Percentiles rank a stretch among this genome's conserved stretches.
phyloP scores from a whole-genome alignment of 2,113 vertebrate genomes.

The Eonycteris spelaea region DNA sequence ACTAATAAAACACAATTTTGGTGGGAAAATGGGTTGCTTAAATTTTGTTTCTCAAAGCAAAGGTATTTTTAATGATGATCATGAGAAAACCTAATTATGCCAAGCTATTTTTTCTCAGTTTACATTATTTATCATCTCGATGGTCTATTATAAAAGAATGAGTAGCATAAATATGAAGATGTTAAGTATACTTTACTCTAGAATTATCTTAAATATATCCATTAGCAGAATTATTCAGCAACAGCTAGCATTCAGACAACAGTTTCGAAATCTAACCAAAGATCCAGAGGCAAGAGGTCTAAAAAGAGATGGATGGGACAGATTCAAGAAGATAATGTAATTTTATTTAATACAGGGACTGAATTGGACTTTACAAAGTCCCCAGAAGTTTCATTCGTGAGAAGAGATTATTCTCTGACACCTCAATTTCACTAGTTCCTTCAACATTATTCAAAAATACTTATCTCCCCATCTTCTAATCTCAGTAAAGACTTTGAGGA shows the following conservation, averaged over 20 bases:
- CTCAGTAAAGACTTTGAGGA: neutral
- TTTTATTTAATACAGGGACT: neutral
- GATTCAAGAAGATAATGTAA: neutral
- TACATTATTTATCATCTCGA: neutral
- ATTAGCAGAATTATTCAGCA: neutral
- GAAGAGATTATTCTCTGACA: neutral
- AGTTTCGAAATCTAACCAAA: conserved; percentile 7
- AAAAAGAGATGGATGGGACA: neutral
- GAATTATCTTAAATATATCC: neutral
- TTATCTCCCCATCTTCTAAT: neutral
- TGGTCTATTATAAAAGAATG: neutral
- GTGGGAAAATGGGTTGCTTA: neutral
- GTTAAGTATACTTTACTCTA: neutral
- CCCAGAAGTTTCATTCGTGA: neutral
- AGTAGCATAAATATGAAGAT: neutral
- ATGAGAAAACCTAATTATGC: neutral
- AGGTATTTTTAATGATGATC: neutral
- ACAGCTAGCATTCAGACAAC: neutral
- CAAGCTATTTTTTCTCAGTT: neutral
- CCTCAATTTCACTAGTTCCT: neutral
- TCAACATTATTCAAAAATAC: neutral
- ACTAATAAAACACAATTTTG: neutral
- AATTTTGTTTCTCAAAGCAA: neutral
- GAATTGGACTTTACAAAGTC: neutral
- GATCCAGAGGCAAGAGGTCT: neutral